Percentiles rank a stretch among this genome's conserved stretches.
These are phyloP conservation scores for Drosophila arizonae DNA, from an alignment of 1,140 invertebrate genomes.

Conservation along the genomic window DNA sequence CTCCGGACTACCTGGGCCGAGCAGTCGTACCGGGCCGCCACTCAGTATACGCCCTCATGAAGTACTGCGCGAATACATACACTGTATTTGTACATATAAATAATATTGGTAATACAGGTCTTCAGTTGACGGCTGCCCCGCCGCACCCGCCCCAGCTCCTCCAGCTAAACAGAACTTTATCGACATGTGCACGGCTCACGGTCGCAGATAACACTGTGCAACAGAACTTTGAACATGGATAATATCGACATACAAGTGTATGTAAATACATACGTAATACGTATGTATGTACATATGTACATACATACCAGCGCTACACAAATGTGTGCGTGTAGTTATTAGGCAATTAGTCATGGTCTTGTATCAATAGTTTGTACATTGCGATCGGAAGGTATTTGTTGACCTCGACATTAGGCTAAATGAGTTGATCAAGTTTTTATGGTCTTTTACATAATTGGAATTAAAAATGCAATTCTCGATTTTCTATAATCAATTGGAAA, in stretches of 20 bases:
- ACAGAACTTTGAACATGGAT: constrained; percentile 18
- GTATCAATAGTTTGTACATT: neutral
- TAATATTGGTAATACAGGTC: constrained; percentile 3
- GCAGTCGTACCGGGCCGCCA: neutral
- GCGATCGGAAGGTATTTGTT: neutral
- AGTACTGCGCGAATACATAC: neutral
- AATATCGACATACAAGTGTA: neutral
- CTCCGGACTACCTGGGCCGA: constrained; percentile 17
- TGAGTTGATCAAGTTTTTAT: too few species aligned
- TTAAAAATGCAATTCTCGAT: neutral
- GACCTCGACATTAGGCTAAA: neutral
- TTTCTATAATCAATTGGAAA: neutral
- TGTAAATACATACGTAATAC: neutral
- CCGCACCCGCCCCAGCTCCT: neutral
- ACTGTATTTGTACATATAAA: neutral
- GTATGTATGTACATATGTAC: neutral
- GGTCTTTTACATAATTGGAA: too few species aligned
- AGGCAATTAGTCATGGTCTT: constrained; percentile 1
- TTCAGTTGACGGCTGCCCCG: constrained; percentile 1
- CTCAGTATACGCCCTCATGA: neutral
- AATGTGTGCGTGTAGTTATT: neutral
- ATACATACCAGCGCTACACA: too few species aligned
- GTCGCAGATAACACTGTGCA: constrained; percentile 29
- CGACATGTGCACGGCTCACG: constrained; percentile 26
- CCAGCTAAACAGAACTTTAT: constrained; percentile 32